phyloP scores from a whole-genome alignment of 2,113 vertebrate genomes.

The Pimephales promelas region DNA sequence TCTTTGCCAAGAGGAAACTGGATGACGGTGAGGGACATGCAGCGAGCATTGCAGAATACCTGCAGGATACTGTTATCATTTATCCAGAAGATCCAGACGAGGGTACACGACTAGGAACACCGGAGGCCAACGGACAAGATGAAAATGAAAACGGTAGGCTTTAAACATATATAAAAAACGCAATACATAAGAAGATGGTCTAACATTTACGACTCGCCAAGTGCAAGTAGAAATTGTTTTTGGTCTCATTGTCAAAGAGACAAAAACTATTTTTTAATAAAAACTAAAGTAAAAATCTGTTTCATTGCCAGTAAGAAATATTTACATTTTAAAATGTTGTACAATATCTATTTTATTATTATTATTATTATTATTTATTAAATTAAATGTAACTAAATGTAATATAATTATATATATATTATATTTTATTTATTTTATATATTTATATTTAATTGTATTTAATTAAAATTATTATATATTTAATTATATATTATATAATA shows the following conservation, averaged over 20 bases:
- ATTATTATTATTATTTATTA: not conserved
- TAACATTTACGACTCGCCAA: not conserved
- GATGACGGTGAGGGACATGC: slow-evolving; percentile 85
- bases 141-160: slow-evolving; percentile 91
- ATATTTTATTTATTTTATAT: no score
- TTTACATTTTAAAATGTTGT: not conserved
- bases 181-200: not conserved
- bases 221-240: not conserved
- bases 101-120: slow-evolving; percentile 88
- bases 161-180: slow-evolving; percentile 26
- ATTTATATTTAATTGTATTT: no score
- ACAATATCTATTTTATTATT: no score
- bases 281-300: not conserved
- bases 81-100: slow-evolving; percentile 98
- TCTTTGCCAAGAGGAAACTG: slow-evolving; percentile 88
- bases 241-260: not conserved
- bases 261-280: not conserved
- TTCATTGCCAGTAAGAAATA: not conserved
- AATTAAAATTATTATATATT: no score
- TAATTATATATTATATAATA: no score
- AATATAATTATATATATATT: no score
- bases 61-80: slow-evolving; percentile 94
- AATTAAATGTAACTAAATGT: no score
- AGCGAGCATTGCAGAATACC: slow-evolving; percentile 91
- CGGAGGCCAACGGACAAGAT: slow-evolving; percentile 88